These are phyloP conservation scores for Eupithecia dodoneata DNA, from an alignment of 2,888 invertebrate species.

Conservation along the genomic window DNA sequence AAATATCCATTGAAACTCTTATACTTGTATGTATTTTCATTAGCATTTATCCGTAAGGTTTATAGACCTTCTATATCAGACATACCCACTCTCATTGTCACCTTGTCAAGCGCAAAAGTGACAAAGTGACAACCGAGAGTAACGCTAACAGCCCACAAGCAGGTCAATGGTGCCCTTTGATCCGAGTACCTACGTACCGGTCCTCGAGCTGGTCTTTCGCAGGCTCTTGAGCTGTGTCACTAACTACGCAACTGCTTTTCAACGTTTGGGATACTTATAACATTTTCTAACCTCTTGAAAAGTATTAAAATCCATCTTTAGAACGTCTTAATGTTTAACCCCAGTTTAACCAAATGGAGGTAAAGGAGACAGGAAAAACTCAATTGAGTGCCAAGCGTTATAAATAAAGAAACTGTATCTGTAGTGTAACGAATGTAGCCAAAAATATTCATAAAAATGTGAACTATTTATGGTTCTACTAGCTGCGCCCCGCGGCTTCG, in stretches of 20 bases:
- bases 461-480: not conserved
- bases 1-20: not conserved
- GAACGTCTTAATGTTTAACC: not conserved
- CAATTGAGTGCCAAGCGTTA: not conserved
- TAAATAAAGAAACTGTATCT: too few species aligned
- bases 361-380: not conserved
- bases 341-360: not conserved
- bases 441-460: not conserved
- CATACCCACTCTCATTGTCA: not conserved
- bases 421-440: not conserved
- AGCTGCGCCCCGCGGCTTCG: too few species aligned
- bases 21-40: not conserved
- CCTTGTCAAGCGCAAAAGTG: conserved; percentile 11
- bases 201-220: conserved; percentile 72
- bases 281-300: not conserved
- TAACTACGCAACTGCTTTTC: not conserved
- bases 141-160: conserved; percentile 66
- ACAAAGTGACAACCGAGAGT: conserved; percentile 47
- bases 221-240: conserved; percentile 61
- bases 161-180: conserved; percentile 81
- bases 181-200: conserved; percentile 69
- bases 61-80: not conserved
- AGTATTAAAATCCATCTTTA: not conserved
- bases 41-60: not conserved
- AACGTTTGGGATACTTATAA: not conserved